Percentiles rank a stretch among this genome's conserved stretches.
phyloP scores from a whole-genome alignment of 1,140 invertebrate genomes.

The Camponotus pennsylvanicus region DNA sequence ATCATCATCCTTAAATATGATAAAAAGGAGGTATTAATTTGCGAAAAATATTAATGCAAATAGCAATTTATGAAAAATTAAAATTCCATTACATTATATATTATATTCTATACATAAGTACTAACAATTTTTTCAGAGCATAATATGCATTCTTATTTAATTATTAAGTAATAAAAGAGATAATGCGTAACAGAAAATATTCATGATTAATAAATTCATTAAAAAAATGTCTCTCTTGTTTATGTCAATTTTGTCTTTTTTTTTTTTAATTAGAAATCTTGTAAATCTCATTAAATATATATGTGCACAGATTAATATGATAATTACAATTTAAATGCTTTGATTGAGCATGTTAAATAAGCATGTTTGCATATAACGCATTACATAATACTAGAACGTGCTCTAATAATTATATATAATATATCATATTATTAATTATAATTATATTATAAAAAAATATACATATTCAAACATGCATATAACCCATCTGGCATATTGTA shows the following conservation, averaged over 20 bases:
- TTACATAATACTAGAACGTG: neutral
- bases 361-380: neutral
- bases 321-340: conserved; percentile 36
- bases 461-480: neutral
- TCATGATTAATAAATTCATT: too few species aligned
- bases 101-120: neutral
- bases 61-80: neutral
- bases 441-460: conserved; percentile 22
- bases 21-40: conserved; percentile 7
- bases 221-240: too few species aligned
- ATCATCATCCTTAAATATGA: conserved; percentile 20
- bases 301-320: neutral
- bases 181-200: too few species aligned
- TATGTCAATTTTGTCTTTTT: neutral
- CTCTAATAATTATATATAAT: conserved; percentile 27
- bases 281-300: neutral
- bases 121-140: neutral
- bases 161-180: neutral
- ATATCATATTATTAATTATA: neutral
- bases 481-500: neutral
- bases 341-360: conserved; percentile 19
- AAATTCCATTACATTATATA: neutral
- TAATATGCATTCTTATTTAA: neutral
- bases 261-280: neutral
- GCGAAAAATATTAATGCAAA: neutral